Evolutionary conservation across 2,797 vertebrate genomes (phyloP).

Genomic region (Eidolon dupreanum): DNA sequence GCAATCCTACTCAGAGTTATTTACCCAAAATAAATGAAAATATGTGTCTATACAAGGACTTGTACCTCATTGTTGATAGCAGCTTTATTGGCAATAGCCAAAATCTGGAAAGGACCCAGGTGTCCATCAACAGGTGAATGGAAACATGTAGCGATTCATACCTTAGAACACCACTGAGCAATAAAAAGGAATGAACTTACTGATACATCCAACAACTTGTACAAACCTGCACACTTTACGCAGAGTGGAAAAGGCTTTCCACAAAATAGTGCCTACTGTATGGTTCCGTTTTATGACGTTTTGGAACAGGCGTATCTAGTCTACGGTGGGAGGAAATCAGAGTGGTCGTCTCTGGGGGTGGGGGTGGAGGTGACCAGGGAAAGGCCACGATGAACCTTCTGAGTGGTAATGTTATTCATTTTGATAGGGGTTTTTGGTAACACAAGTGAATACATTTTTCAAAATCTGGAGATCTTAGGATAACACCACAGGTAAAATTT

Average conservation of each 20-base stretch:
- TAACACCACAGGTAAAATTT: background rate
- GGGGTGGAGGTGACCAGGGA: background rate
- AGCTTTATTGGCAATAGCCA: background rate
- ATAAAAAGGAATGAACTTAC: background rate
- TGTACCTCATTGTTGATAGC: background rate
- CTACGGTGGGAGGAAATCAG: background rate
- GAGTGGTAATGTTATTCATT: background rate
- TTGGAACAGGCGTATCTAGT: background rate
- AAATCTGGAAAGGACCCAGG: background rate
- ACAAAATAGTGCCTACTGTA: fast-evolving
- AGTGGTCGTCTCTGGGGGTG: background rate
- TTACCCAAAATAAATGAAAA: background rate
- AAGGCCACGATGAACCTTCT: background rate
- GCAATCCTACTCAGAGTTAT: background rate
- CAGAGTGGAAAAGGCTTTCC: background rate
- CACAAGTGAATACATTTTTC: background rate
- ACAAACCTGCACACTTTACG: background rate
- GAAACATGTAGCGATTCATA: background rate
- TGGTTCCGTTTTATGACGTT: background rate
- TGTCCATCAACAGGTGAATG: background rate
- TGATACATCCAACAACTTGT: background rate
- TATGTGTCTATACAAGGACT: background rate
- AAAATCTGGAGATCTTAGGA: background rate
- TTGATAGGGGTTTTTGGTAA: background rate
- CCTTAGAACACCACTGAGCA: background rate